These are phyloP conservation scores for Caenorhabditis tropicalis DNA, from an alignment of 1,140 invertebrate species.

Conservation along the genomic window DNA sequence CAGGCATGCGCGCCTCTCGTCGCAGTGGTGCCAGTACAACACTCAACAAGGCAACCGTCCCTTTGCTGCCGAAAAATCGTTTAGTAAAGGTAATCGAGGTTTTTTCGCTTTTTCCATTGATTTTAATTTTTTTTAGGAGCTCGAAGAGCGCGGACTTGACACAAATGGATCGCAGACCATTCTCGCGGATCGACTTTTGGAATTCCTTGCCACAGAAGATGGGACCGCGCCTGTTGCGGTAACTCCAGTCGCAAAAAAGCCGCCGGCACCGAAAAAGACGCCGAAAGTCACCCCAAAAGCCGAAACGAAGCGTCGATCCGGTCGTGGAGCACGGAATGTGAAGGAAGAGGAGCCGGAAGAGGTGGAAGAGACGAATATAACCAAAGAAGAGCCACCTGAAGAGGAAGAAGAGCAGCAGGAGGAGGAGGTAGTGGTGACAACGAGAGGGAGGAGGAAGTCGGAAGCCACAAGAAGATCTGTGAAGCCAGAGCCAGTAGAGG, in stretches of 20 bases:
- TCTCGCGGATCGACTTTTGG: neutral
- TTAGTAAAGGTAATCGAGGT: neutral
- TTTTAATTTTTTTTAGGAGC: neutral
- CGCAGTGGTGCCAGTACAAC: slow-evolving; percentile 11
- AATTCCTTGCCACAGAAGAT: neutral
- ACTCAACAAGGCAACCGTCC: slow-evolving; percentile 15
- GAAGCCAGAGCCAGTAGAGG: no score
- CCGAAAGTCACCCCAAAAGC: neutral
- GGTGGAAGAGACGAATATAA: neutral
- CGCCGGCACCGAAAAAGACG: neutral
- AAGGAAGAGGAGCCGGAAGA: neutral
- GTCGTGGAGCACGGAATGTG: neutral
- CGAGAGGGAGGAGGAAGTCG: neutral
- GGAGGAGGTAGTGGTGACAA: neutral
- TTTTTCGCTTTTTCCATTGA: neutral
- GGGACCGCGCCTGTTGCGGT: neutral
- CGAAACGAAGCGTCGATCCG: neutral
- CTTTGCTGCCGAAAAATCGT: neutral
- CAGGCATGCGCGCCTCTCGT: slow-evolving; percentile 30
- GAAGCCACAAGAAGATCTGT: no score
- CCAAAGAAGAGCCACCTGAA: neutral
- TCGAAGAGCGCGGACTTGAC: slow-evolving; percentile 4
- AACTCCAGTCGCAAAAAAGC: neutral
- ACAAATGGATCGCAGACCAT: neutral
- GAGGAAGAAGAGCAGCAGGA: neutral